Percentiles rank a stretch among this genome's conserved stretches.
These are phyloP conservation scores for Dipodomys spectabilis DNA, from an alignment of 2,113 vertebrate species.

Conservation along the genomic window DNA sequence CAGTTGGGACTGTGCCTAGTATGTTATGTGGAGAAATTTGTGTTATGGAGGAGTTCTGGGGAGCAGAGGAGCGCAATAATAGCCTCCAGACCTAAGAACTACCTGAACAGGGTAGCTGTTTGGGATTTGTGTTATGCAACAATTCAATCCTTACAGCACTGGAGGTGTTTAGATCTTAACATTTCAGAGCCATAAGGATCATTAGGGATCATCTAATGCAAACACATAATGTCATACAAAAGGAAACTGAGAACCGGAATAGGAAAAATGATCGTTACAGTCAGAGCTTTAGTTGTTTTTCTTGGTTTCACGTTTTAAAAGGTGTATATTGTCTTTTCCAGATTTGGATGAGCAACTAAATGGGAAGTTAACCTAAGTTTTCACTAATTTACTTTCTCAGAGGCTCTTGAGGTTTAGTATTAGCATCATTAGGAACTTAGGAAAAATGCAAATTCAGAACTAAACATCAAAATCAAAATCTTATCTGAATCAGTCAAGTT, in stretches of 20 bases:
- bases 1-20: constrained; percentile 36
- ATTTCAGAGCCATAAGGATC: not conserved
- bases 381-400: not conserved
- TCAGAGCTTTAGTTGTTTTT: not conserved
- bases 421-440: not conserved
- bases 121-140: constrained; percentile 26
- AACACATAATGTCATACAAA: not conserved
- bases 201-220: not conserved
- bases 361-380: not conserved
- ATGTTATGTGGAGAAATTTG: constrained; percentile 48
- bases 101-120: not conserved
- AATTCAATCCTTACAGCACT: not conserved
- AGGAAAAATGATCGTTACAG: not conserved
- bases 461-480: not conserved
- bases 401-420: not conserved
- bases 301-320: constrained; percentile 34
- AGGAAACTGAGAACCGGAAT: not conserved
- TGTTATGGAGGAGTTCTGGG: not conserved
- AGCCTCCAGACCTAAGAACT: constrained; percentile 38
- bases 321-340: not conserved
- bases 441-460: not conserved
- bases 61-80: not conserved
- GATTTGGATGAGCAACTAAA: not conserved
- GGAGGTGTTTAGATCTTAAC: not conserved
- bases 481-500: not conserved